Conservation (phyloP, 2,113 vertebrate species). For the Crotalus horridus region DNA sequence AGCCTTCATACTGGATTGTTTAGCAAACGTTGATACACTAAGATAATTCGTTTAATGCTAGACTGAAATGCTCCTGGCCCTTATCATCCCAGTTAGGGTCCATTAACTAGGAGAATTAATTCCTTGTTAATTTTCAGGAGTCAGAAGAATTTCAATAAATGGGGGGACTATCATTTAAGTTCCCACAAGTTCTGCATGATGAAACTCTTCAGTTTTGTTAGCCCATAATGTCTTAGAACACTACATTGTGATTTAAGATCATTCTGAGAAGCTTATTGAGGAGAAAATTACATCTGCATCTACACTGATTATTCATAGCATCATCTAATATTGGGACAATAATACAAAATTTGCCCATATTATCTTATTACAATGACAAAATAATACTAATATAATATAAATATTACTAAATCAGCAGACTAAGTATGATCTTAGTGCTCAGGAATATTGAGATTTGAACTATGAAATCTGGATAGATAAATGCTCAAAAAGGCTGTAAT, state of each 20-base stretch:
- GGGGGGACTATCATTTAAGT: not conserved
- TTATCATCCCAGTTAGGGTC: not conserved
- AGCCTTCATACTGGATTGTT: not conserved
- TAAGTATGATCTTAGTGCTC: not conserved
- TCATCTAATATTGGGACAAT: not conserved
- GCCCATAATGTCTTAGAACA: not conserved
- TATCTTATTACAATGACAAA: not conserved
- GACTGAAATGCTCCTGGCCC: not conserved
- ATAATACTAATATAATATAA: not conserved
- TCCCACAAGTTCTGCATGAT: not conserved
- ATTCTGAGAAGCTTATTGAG: not conserved
- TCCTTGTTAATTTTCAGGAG: not conserved
- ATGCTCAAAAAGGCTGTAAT: not conserved
- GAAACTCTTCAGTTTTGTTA: not conserved
- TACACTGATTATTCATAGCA: not conserved
- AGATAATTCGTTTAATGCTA: not conserved
- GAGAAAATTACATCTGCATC: not conserved
- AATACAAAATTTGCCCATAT: not conserved
- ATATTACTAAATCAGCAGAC: not conserved
- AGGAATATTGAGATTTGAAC: not conserved
- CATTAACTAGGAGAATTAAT: not conserved
- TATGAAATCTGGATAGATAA: not conserved
- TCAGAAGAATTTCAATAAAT: not conserved
- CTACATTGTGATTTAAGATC: not conserved
- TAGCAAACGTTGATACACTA: not conserved